A percentile compares a stretch with the other conserved stretches of the same genome.
Conservation (phyloP, 2,888 invertebrate genomes). For the Mimumesa dahlbomi region DNA sequence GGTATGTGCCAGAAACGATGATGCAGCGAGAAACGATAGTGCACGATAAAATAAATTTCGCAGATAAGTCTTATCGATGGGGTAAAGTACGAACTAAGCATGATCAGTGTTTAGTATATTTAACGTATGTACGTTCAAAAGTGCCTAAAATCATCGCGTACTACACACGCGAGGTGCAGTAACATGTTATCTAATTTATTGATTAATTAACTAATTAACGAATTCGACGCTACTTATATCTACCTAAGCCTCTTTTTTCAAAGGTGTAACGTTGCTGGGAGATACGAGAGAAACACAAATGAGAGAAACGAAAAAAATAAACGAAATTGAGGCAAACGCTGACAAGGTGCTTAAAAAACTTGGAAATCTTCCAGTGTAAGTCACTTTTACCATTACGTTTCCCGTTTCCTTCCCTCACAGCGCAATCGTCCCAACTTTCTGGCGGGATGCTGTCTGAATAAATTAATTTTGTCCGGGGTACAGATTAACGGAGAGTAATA, state of each 20-base stretch:
- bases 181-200: constrained; percentile 54
- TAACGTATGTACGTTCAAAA: constrained; percentile 56
- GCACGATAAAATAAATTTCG: constrained; percentile 36
- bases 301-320: too few species aligned
- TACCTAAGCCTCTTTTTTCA: constrained; percentile 58
- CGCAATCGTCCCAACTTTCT: too few species aligned
- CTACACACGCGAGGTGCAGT: constrained; percentile 57
- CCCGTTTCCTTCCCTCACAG: not conserved
- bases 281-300: too few species aligned
- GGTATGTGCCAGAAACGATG: constrained; percentile 38
- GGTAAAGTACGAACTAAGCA: constrained; percentile 52
- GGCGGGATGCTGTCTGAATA: too few species aligned
- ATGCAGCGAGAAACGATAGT: constrained; percentile 37
- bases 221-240: constrained; percentile 58
- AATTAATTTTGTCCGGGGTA: constrained; percentile 25
- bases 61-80: constrained; percentile 50
- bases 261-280: constrained; percentile 51
- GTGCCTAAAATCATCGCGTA: constrained; percentile 66
- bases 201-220: constrained; percentile 32
- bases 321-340: constrained; percentile 35
- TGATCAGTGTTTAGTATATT: constrained; percentile 46
- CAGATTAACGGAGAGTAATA: constrained; percentile 10
- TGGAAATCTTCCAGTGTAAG: constrained; percentile 14
- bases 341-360: constrained; percentile 32
- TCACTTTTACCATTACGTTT: not conserved